Conservation (phyloP, 2,888 invertebrate genomes). For the Lochmaea crataegi region DNA sequence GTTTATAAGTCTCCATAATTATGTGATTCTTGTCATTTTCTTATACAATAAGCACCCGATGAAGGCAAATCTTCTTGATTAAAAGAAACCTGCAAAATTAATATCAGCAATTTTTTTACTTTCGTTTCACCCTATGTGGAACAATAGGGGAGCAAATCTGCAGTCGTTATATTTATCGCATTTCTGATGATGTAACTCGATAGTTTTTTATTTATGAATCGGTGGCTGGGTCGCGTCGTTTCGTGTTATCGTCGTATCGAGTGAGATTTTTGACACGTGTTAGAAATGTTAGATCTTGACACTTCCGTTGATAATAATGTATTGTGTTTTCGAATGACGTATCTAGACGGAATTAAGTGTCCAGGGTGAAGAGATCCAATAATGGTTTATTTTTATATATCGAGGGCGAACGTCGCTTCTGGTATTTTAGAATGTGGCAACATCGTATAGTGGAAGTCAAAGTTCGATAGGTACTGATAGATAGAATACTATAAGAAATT, state of each 20-base stretch:
- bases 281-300: slow-evolving; percentile 50
- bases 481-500: no score
- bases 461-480: no score
- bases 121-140: slow-evolving; percentile 38
- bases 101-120: slow-evolving; percentile 8
- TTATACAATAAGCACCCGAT: no score
- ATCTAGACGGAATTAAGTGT: slow-evolving; percentile 7
- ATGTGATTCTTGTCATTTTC: no score
- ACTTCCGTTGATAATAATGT: slow-evolving; percentile 43
- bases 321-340: slow-evolving; percentile 21
- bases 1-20: no score
- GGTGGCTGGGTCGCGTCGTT: slow-evolving; percentile 36
- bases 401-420: no score
- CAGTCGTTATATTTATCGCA: slow-evolving; percentile 40
- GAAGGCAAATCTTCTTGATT: background rate
- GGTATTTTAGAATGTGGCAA: no score
- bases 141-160: slow-evolving; percentile 50
- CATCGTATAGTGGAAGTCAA: no score
- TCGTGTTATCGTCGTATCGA: slow-evolving; percentile 49
- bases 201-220: slow-evolving; percentile 51
- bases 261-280: slow-evolving; percentile 52
- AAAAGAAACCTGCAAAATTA: background rate
- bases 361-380: background rate
- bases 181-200: slow-evolving; percentile 46
- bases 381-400: slow-evolving; percentile 4